Base-by-base conservation (phyloP, 2,797 vertebrate species). In the Lemur catta region DNA sequence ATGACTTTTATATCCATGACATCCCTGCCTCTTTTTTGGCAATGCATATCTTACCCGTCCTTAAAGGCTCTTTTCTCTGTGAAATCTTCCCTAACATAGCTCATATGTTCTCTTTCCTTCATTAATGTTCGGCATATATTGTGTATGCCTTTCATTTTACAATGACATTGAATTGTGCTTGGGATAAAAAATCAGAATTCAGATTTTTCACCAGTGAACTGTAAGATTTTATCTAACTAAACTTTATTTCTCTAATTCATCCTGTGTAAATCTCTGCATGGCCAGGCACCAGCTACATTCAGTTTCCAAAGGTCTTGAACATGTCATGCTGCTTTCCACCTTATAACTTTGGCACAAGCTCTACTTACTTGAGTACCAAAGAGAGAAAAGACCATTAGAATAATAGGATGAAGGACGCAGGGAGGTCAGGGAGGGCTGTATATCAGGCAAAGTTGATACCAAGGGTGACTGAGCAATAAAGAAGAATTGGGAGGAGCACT, bases 61-160 rank as follows among this genome's bases (percentile, higher is more conserved):
- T 93, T 55, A 93, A 67, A 76, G 26, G 6, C 30, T 91, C n/a
- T 59, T 92, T 92, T 92, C 79, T 92, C 22, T 65, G 33, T 8
- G 69, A 93, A 90, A 74, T 94, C 48, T 78, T 89, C 14, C 26
- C 2, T 61, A 61, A 57, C 11, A 88, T 33, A 75, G 50, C 26
- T 92, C 46, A 55, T 52, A 59, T 89, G 15, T 13, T 82, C 89
- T 93, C 48, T 87, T 69, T 84, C 14, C 33, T 92, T 65, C 14
- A 78, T 78, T 50, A 95, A 87, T 84, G 67, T 90, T 95, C 18
- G 91, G 17, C n/a, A 94, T 84, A 50, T 59, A 50, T 72, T 91
- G 50, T 69, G 92, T 92, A 79, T 76, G 15, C 10, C 22, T 93
- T 28, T 76, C 69, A 35, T 84, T 94, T 94, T 55, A 82, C 7